phyloP scores from a whole-genome alignment of 2,888 invertebrate species.

The Amphimallon solstitiale region DNA sequence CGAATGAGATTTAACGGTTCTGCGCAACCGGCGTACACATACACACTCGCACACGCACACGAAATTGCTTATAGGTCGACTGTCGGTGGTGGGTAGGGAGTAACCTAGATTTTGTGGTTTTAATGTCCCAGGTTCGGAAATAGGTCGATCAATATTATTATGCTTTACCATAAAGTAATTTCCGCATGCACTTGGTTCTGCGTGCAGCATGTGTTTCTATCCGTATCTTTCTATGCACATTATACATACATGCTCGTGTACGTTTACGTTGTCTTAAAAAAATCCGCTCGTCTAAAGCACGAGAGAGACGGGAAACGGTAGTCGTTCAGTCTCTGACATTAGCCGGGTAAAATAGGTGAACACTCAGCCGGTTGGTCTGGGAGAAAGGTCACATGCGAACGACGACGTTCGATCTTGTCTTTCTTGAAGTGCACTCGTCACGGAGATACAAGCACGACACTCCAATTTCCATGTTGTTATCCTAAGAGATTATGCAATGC shows the following conservation, averaged over 20 bases:
- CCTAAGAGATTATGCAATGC: too few relatives aligned
- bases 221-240: too few relatives aligned
- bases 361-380: background rate
- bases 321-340: background rate
- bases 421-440: background rate
- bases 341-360: background rate
- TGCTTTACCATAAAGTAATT: background rate
- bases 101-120: conserved; percentile 24
- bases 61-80: conserved; percentile 17
- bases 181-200: conserved; percentile 22
- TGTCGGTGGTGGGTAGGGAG: background rate
- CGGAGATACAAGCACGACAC: too few relatives aligned
- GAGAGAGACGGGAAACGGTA: background rate
- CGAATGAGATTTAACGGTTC: conserved; percentile 8
- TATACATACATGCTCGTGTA: too few relatives aligned
- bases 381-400: conserved; percentile 1
- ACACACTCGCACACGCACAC: background rate
- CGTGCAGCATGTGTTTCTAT: background rate
- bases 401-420: background rate
- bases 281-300: background rate
- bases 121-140: conserved; percentile 21
- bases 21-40: conserved; percentile 12
- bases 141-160: conserved; percentile 18
- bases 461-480: too few relatives aligned
- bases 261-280: too few relatives aligned